Conservation (phyloP, 2,797 vertebrate species). For the Chaetophractus vellerosus region DNA sequence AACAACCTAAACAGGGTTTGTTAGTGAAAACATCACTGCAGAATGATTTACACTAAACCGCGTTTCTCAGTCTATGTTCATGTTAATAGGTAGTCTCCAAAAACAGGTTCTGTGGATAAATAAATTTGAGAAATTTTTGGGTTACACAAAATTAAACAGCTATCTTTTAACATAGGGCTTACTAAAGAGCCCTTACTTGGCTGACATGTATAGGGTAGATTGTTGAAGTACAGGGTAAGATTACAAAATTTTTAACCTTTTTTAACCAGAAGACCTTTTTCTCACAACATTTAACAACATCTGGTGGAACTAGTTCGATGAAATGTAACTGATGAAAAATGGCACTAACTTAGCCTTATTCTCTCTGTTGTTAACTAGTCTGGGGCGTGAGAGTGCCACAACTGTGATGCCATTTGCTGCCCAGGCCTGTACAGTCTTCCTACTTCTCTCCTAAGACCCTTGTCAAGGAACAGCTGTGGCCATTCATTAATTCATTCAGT, state of each 20-base stretch:
- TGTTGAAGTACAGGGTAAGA: neutral
- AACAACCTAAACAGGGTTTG: neutral
- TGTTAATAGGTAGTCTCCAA: neutral
- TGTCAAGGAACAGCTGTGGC: neutral
- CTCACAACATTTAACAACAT: neutral
- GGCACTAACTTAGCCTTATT: neutral
- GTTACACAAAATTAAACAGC: neutral
- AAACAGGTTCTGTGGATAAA: neutral
- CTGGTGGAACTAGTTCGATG: neutral
- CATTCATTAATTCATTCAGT: neutral
- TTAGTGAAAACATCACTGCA: neutral
- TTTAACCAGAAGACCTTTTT: neutral
- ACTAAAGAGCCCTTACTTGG: neutral
- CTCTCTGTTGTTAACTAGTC: neutral
- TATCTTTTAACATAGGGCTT: neutral
- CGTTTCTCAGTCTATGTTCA: neutral
- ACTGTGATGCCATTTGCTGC: neutral
- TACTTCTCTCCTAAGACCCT: neutral
- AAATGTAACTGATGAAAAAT: neutral
- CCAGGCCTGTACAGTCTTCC: neutral
- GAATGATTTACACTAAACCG: neutral
- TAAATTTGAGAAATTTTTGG: neutral
- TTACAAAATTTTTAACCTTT: neutral
- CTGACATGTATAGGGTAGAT: neutral
- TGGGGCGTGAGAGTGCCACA: neutral